These are phyloP conservation scores for Salarias fasciatus DNA, from an alignment of 2,797 vertebrate genomes.

Conservation along the genomic window DNA sequence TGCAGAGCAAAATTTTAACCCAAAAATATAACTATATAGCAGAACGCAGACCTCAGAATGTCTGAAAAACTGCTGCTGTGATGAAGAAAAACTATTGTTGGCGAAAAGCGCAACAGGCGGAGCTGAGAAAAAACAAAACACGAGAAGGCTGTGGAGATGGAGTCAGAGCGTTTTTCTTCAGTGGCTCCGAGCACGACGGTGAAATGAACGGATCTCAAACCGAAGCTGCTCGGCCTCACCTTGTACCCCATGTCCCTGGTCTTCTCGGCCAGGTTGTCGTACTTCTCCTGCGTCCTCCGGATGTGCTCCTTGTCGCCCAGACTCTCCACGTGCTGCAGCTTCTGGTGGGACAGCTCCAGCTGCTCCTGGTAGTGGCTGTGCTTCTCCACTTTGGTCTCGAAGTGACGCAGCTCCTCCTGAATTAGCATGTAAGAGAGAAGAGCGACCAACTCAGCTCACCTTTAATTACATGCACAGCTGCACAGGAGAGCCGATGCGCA, in stretches of 20 bases:
- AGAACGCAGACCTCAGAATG: too few relatives aligned
- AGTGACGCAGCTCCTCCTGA: constrained; percentile 96
- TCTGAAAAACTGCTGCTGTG: too few relatives aligned
- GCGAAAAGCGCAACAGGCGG: too few relatives aligned
- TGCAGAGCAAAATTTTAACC: too few relatives aligned
- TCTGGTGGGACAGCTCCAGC: constrained; percentile 94
- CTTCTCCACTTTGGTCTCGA: constrained; percentile 97
- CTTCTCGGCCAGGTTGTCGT: constrained; percentile 88
- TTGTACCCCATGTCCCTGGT: constrained; percentile 96
- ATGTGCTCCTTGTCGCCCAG: constrained; percentile 92
- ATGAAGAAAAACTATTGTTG: too few relatives aligned
- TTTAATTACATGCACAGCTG: constrained; percentile 42
- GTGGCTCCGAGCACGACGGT: too few relatives aligned
- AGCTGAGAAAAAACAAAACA: too few relatives aligned
- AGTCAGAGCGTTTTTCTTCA: too few relatives aligned
- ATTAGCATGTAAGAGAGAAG: constrained; percentile 2
- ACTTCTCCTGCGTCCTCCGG: constrained; percentile 89
- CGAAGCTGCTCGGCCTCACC: constrained; percentile 73
- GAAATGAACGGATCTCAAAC: too few relatives aligned
- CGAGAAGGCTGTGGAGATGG: too few relatives aligned
- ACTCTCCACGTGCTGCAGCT: constrained; percentile 90
- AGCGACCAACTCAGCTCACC: constrained; percentile 13
- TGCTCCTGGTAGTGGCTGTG: constrained; percentile 97
- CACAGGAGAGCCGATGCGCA: constrained; percentile 26
- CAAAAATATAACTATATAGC: too few relatives aligned